A percentile compares a stretch with the other conserved stretches of the same genome.
Evolutionary conservation across 37 sponge, comb jelly and placozoan species (phyloP).

Genomic region (Dysidea cf. avara): DNA sequence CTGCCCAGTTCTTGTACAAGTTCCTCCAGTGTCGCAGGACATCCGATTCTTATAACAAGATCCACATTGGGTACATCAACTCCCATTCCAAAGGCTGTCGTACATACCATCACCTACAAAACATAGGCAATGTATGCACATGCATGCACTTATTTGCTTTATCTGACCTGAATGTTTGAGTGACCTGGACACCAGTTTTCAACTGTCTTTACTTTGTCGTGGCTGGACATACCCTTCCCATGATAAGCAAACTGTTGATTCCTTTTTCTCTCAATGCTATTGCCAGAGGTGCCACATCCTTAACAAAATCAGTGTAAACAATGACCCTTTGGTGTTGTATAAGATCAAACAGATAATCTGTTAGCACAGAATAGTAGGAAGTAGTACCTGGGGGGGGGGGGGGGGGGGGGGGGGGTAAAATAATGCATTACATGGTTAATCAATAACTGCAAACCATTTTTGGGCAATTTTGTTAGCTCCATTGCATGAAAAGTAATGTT

Average conservation of each 20-base stretch:
- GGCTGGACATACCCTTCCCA: slow-evolving; percentile 26
- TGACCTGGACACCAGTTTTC: slow-evolving; percentile 28
- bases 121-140: not conserved
- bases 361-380: not conserved
- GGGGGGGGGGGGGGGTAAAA: too few relatives aligned
- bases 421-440: too few relatives aligned
- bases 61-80: slow-evolving; percentile 19
- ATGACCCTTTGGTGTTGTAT: slow-evolving; percentile 3
- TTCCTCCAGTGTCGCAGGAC: slow-evolving; percentile 18
- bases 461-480: not conserved
- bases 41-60: slow-evolving; percentile 15
- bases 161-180: too few relatives aligned
- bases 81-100: slow-evolving; percentile 43
- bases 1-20: slow-evolving; percentile 39
- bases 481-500: not conserved
- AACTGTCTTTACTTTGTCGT: slow-evolving; percentile 28
- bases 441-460: too few relatives aligned
- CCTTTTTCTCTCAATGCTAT: slow-evolving; percentile 24
- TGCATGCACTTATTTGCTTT: too few relatives aligned
- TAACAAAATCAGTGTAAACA: slow-evolving; percentile 31
- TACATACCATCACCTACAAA: slow-evolving; percentile 27
- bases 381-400: too few relatives aligned
- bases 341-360: not conserved
- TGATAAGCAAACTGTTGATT: slow-evolving; percentile 16
- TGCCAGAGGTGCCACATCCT: slow-evolving; percentile 25